Evolutionary conservation across 92 coral and sea anemone species (phyloP), one percentile per base, ranked within the genome.

Genomic region (Virgularia gustaviana): DNA sequence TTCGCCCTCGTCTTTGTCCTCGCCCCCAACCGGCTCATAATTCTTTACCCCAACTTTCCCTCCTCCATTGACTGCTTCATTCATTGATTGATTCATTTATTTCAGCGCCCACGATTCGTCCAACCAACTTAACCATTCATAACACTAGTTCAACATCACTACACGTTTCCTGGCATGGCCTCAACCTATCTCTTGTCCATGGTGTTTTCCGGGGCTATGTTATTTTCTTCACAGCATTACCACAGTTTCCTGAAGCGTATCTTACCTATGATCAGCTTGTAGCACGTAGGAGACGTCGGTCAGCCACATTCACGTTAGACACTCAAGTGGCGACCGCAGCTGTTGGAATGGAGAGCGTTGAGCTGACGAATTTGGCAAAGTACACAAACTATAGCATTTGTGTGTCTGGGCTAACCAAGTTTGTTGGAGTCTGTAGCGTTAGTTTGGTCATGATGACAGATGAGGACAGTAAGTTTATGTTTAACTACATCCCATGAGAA

Each of bases 391-490:
- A 85, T 51, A 81, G 76, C 23, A 7, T 80, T 9, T 31, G 54
- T 27, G 71, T 85, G 35, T 43, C 43, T 34, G 88, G 71, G 23
- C 75, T 70, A 9, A 79, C 88, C 23, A 84, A 79, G 49, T 84
- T 79, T 35, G 19, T 58, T 0, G 88, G 88, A 6, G 73, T 36
- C 23, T 64, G 65, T 20, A 78, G 79, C 0, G 36, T 44, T 8
- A 65, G 47, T 1, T 39, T 78, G 12, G 57, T 53, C 19, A 10
- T 83, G 7, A 32, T 72, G 13, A 83, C 88, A 4, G 88, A 55
- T 30, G 88, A 83, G 49, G 88, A 83, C 51, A 61, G 88, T 83
- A 59, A 72, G 88, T 73, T 29, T 42, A 35, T 39, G 7, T 19
- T 28, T 2, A 4, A 20, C 23, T 47, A 4, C 16, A 47, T 16